Conservation (phyloP, 2,113 vertebrate genomes). For the Mohoua ochrocephala region DNA sequence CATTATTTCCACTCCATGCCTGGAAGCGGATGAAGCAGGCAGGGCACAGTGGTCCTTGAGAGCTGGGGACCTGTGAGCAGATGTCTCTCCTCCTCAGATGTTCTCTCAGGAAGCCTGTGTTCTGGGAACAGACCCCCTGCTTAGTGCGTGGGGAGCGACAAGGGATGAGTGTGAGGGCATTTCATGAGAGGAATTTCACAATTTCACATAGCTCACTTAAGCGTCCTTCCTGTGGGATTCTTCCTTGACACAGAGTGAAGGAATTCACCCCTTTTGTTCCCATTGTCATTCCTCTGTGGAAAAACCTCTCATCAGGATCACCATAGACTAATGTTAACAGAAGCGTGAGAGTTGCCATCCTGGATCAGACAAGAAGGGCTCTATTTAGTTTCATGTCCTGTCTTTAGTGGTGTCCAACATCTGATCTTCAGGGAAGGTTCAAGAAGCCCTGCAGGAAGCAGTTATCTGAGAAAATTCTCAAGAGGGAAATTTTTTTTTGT, state of each 20-base stretch:
- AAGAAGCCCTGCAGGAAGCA: background rate
- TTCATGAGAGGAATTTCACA: slow-evolving; percentile 47
- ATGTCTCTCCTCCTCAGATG: background rate
- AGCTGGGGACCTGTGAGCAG: background rate
- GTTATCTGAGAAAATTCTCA: background rate
- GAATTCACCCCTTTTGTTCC: slow-evolving; percentile 48
- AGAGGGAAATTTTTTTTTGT: background rate
- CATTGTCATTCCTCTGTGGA: slow-evolving; percentile 9
- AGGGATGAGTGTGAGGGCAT: slow-evolving; percentile 11
- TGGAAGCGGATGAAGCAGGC: background rate
- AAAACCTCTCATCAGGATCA: slow-evolving; percentile 19
- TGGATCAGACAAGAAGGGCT: background rate
- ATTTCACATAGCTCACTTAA: slow-evolving; percentile 31
- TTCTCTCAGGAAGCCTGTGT: background rate
- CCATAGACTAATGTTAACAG: background rate
- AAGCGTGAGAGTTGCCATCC: slow-evolving; percentile 5
- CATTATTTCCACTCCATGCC: background rate
- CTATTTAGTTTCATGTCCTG: background rate
- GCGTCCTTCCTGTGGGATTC: slow-evolving; percentile 53
- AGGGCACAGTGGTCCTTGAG: background rate
- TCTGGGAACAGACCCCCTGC: slow-evolving; percentile 49
- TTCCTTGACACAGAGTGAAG: background rate
- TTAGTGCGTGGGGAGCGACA: background rate
- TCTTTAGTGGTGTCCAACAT: background rate
- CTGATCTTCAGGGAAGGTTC: background rate